phyloP scores from a whole-genome alignment of 92 coral and sea anemone species.

The Palythoa grandiflora region DNA sequence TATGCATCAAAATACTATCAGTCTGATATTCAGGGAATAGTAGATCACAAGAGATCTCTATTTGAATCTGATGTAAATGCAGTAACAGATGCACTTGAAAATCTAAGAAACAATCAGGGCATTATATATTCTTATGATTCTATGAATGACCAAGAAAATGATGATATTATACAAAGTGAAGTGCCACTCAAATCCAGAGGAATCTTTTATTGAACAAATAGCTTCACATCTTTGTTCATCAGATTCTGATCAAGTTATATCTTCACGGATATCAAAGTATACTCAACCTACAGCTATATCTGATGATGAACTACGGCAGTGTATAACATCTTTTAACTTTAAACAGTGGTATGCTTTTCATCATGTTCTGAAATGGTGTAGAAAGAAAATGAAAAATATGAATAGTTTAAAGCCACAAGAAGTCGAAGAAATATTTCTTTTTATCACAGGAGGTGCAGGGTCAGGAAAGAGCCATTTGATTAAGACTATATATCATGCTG shows the following conservation, averaged over 20 bases:
- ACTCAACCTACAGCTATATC: constrained; percentile 35
- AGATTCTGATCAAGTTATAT: not conserved
- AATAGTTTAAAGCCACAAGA: constrained; percentile 21
- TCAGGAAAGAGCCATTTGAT: not conserved
- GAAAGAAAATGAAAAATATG: constrained; percentile 20
- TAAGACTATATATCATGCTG: constrained; percentile 13
- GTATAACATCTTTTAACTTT: constrained; percentile 29
- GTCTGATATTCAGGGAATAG: not conserved
- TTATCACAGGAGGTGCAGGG: not conserved
- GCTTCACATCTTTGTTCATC: constrained; percentile 2
- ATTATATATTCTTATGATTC: not conserved
- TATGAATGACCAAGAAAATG: constrained; percentile 7
- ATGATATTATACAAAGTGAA: not conserved
- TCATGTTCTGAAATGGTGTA: too few species aligned
- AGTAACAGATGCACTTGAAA: constrained; percentile 23
- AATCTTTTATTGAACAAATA: constrained; percentile 17
- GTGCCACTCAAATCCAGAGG: not conserved
- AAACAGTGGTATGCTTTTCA: too few species aligned
- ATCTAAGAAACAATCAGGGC: not conserved
- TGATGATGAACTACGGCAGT: too few species aligned
- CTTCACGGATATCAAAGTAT: not conserved
- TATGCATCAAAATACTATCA: too few species aligned
- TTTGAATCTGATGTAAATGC: not conserved
- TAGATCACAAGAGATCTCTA: not conserved
- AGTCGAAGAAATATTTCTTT: too few species aligned